These are phyloP conservation scores for Alouatta palliata DNA, from an alignment of 2,113 vertebrate genomes.

Conservation along the genomic window DNA sequence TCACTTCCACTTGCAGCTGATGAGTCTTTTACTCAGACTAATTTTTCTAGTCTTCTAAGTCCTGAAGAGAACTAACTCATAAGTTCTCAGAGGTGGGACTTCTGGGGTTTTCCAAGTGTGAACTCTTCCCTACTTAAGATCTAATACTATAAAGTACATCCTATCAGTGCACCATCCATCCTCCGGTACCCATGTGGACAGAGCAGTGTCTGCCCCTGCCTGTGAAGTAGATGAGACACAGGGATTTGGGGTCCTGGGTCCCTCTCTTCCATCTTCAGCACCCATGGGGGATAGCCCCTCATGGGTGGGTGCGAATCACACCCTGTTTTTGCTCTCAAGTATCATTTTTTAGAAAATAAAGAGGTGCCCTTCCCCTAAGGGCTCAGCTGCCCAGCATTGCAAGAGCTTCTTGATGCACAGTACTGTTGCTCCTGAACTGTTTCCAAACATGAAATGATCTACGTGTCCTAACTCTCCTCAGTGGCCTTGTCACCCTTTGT, in stretches of 20 bases:
- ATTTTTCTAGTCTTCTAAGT: not conserved
- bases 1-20: not conserved
- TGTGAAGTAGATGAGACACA: rapidly evolving
- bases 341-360: not conserved
- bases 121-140: not conserved
- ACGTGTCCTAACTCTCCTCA: rapidly evolving
- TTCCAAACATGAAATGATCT: rapidly evolving
- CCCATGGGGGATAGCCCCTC: rapidly evolving
- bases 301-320: rapidly evolving
- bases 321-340: rapidly evolving
- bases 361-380: not conserved
- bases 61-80: not conserved
- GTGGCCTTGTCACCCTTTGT: no score
- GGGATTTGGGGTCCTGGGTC: not conserved
- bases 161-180: rapidly evolving
- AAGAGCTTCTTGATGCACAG: rapidly evolving
- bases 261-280: not conserved
- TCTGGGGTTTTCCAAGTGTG: not conserved
- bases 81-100: not conserved
- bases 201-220: not conserved
- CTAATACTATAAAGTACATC: rapidly evolving
- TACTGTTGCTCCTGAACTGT: no score
- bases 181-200: rapidly evolving
- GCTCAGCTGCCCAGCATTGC: no score
- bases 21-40: not conserved